A percentile compares a stretch with the other conserved stretches of the same genome.
These are phyloP conservation scores for Apogon talboti DNA, from an alignment of 2,797 vertebrate species.

Conservation along the genomic window DNA sequence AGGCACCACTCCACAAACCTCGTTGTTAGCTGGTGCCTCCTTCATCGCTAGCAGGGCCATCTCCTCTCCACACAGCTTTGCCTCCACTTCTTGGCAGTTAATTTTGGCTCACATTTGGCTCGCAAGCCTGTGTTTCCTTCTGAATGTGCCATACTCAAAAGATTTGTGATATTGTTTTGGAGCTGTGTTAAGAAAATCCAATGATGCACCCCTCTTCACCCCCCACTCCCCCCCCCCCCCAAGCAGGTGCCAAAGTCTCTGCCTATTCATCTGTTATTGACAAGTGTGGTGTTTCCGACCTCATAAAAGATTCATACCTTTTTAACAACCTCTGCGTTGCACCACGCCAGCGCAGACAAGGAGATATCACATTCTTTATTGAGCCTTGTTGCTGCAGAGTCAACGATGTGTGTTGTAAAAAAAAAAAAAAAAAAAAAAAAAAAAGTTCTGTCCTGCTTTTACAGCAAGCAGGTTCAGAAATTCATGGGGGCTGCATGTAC, in stretches of 20 bases:
- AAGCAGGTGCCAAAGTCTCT: slow-evolving; percentile 31
- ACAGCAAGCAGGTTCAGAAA: slow-evolving; percentile 36
- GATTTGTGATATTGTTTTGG: slow-evolving; percentile 10
- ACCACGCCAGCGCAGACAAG: slow-evolving; percentile 55
- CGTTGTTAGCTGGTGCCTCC: slow-evolving; percentile 43
- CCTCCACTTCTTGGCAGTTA: slow-evolving; percentile 49
- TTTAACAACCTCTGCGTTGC: slow-evolving; percentile 73
- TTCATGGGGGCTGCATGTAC: slow-evolving; percentile 37
- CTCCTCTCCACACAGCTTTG: slow-evolving; percentile 34
- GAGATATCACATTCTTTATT: slow-evolving; percentile 72
- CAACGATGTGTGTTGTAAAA: slow-evolving; percentile 70
- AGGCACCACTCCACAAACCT: slow-evolving; percentile 18
- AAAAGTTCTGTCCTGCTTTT: slow-evolving; percentile 45
- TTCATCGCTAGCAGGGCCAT: slow-evolving; percentile 41
- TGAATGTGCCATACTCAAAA: slow-evolving; percentile 35
- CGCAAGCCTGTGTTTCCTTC: slow-evolving; percentile 19
- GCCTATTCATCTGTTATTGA: slow-evolving; percentile 69
- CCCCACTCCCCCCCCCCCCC: neutral
- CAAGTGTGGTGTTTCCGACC: slow-evolving; percentile 63
- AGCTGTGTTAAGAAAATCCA: slow-evolving; percentile 36
- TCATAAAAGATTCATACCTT: slow-evolving; percentile 81
- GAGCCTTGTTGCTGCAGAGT: slow-evolving; percentile 75
- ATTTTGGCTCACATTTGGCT: slow-evolving; percentile 41
- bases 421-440: slow-evolving; percentile 47
- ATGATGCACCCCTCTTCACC: slow-evolving; percentile 8